Evolutionary conservation across 2,113 vertebrate species (phyloP).

Genomic region (Urocitellus parryii): DNA sequence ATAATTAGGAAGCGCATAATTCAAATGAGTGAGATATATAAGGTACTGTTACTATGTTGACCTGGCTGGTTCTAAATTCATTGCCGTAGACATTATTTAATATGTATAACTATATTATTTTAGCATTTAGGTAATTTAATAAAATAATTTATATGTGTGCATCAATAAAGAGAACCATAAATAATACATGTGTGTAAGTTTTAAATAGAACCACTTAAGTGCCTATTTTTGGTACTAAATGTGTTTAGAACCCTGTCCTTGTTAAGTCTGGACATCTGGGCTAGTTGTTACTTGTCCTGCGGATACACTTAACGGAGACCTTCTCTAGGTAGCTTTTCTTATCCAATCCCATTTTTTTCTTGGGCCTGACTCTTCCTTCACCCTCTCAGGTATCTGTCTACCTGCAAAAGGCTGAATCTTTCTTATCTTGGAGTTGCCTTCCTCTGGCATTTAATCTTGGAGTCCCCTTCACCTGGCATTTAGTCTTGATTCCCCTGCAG

Average conservation of each 20-base stretch:
- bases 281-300: background rate
- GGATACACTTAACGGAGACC: background rate
- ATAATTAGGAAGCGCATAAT: conserved; percentile 9
- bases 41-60: background rate
- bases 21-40: background rate
- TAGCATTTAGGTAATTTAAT: conserved; percentile 57
- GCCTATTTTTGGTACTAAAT: background rate
- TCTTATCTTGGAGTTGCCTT: background rate
- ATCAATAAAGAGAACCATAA: conserved; percentile 48
- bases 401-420: background rate
- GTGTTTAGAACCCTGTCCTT: background rate
- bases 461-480: background rate
- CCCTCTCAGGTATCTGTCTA: background rate
- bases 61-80: conserved; percentile 32
- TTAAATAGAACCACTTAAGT: conserved; percentile 31
- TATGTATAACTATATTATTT: conserved; percentile 49
- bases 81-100: conserved; percentile 29
- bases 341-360: background rate
- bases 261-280: background rate
- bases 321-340: background rate
- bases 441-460: background rate
- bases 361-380: background rate
- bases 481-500: background rate
- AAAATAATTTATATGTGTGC: conserved; percentile 30
- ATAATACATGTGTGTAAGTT: conserved; percentile 23